Evolutionary conservation across 2,797 vertebrate genomes (phyloP).

Genomic region (Alectoris magna): DNA sequence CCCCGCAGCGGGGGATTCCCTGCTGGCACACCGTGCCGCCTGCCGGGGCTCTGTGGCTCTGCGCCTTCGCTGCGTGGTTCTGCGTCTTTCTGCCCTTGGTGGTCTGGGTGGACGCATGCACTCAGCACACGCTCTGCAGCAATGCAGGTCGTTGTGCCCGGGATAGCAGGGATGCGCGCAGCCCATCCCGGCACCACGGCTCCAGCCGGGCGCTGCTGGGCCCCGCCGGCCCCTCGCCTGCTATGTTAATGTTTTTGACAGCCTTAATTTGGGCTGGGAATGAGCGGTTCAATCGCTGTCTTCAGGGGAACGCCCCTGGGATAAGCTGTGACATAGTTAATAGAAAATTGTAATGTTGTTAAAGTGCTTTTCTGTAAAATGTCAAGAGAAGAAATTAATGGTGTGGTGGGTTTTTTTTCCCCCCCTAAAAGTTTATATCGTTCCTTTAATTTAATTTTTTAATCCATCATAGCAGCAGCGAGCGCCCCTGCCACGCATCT

Average conservation of each 20-base stretch:
- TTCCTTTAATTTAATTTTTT: constrained; percentile 43
- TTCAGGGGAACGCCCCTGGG: constrained; percentile 23
- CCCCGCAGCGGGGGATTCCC: accelerated
- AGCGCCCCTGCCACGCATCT: neutral
- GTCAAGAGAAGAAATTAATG: constrained; percentile 18
- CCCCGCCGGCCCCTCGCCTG: neutral
- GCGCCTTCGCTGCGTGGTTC: neutral
- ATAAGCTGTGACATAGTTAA: constrained; percentile 31
- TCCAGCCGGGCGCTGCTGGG: neutral
- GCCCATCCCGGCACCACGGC: neutral
- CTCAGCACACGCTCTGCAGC: neutral
- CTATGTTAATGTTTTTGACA: constrained; percentile 27
- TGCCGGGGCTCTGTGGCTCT: neutral
- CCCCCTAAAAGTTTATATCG: neutral
- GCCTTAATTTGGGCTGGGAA: constrained; percentile 52
- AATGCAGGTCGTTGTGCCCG: neutral
- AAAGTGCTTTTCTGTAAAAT: constrained; percentile 18
- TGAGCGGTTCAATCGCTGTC: constrained; percentile 12
- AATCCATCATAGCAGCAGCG: neutral
- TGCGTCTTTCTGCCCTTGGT: neutral
- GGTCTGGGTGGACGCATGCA: neutral
- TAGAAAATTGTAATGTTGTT: constrained; percentile 45
- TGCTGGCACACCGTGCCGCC: neutral
- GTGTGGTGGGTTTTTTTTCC: neutral
- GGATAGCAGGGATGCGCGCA: neutral